These are phyloP conservation scores for Microcaecilia unicolor DNA, from an alignment of 2,797 vertebrate species.

Conservation along the genomic window DNA sequence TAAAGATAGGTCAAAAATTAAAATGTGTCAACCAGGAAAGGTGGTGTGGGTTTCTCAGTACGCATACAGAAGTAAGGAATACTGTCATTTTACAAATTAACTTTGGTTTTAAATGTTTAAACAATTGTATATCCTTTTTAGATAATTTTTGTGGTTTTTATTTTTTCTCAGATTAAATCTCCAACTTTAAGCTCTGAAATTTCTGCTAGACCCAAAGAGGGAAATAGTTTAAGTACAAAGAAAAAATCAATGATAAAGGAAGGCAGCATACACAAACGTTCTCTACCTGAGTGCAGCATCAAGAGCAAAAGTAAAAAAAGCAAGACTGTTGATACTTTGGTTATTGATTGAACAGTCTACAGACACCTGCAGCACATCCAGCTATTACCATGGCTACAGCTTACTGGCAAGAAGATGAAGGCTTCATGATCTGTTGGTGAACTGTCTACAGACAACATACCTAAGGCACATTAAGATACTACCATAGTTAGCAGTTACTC, in stretches of 20 bases:
- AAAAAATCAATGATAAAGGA: slow-evolving; percentile 32
- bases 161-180: slow-evolving; percentile 55
- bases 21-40: too few species aligned
- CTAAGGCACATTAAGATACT: too few species aligned
- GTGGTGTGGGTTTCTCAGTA: too few species aligned
- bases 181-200: slow-evolving; percentile 18
- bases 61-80: not conserved
- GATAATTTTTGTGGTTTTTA: slow-evolving; percentile 4
- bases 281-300: slow-evolving; percentile 25
- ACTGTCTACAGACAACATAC: too few species aligned
- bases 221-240: slow-evolving; percentile 23
- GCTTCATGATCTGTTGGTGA: too few species aligned
- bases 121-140: not conserved
- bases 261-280: slow-evolving; percentile 36
- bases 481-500: too few species aligned
- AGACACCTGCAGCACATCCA: too few species aligned
- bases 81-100: not conserved
- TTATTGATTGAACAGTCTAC: not conserved
- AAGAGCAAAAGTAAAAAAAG: slow-evolving; percentile 78
- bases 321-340: slow-evolving; percentile 19
- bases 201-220: slow-evolving; percentile 10
- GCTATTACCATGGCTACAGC: too few species aligned
- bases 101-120: not conserved
- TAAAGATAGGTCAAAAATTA: too few species aligned
- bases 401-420: too few species aligned